Base-by-base conservation (phyloP, 2,113 vertebrate genomes). In the Nibea albiflora region DNA sequence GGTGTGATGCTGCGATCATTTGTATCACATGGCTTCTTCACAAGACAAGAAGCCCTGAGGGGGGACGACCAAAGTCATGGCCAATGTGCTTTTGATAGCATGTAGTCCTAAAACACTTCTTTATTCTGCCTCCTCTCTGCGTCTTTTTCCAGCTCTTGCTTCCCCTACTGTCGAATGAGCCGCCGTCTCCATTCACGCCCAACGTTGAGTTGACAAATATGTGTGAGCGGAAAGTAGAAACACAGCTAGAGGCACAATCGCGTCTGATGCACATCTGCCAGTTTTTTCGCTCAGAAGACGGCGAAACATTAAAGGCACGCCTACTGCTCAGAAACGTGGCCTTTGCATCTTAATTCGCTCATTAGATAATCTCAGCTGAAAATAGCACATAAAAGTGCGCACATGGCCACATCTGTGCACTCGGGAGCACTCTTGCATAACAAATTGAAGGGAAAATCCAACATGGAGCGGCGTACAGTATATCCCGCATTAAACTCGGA, bases 331-430 rank as follows among this genome's bases (percentile, higher is more conserved):
- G 61, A 44, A 73, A 86, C 22, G 28, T 28, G 31, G 64, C 56
- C 49, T 79, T 53, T 44, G 39, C 66, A 17, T 61, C 67, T 67
- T 80, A 73, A 88, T 90, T 90, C 82, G 69, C 82, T 86, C 75
- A 78, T 89, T 76, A 81, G 81, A 73, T 81, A 70, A 90, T 87
- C 81, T 76, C 28, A 22, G 44, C 57, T 54, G 44, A 70, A 83
- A 81, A 78, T 68, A 69, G 83, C 66, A 52, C 63, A 31, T 54
- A 67, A 61, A 76, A 74, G 77, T 73, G 77, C 73, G 63, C 78
- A 69, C 20, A 20, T 11, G 1, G 46, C 24, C 79, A 70, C 78
- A 69, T 79, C 53, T 88, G 78, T 61, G 73, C 73, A 68, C 46
- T 26, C n/a, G 11, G 65, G 50, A 26, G 53, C 52, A 22, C 47